Evolutionary conservation across 2,888 invertebrate species (phyloP), one percentile per base, ranked within the genome.

Genomic region (Drosophila mulleri): DNA sequence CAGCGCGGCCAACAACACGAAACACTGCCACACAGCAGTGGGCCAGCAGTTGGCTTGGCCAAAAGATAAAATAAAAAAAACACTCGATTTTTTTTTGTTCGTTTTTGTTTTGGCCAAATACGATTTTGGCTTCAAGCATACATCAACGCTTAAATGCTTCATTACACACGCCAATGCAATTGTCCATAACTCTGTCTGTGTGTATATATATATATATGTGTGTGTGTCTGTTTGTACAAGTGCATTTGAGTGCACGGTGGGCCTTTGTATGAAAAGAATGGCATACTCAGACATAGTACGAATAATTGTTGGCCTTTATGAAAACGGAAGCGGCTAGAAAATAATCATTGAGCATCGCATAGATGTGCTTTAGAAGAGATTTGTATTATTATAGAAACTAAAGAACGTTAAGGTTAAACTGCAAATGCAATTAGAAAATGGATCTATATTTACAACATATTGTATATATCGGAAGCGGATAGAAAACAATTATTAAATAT

Each of bases 141-240:
- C 75, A 69, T 79, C 82, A 77, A 72, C 84, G 82, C 75, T 75
- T 74, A 73, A 78, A 82, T 67, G 88, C 89, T 74, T 50, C 80
- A 82, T 77, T 78, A 80, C 80, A 70, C 75, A 67, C 64, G 65
- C 53, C 14, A 59, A 39, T 59, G 37, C 45, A 68, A 39, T 53
- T 37, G 37, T 26, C 37, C 37, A 53, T 3, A 9, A 39, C n/a
- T 20, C 56, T 50, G 62, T 3, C 39, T 12, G 44, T 16, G 44
- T 16, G 18, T 50, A 52, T 41, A 26, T 18, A 35, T 56, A 39
- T 37, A 47, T 47, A 37, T 47, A 42, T 45, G 39, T 64, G 48
- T 61, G 59, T 60, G 50, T 63, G 66, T 66, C 45, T 64, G 42
- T 50, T 29, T 66, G 29, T 62, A 37, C 48, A 61, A 66, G 65